Evolutionary conservation across 2,888 invertebrate genomes (phyloP), one percentile per base, ranked within the genome.

Genomic region (Neelides folsomi): DNA sequence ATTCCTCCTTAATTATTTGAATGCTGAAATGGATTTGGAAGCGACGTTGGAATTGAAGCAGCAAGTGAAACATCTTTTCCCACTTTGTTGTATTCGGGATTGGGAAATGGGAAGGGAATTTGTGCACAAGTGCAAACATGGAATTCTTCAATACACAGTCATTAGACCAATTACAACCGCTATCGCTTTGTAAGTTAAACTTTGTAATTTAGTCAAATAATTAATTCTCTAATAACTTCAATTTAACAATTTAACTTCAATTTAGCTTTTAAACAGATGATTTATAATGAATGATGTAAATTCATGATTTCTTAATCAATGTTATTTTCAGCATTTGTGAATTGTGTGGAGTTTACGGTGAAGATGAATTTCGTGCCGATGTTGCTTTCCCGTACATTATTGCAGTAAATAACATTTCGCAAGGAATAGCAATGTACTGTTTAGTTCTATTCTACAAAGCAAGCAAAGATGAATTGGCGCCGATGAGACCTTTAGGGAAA

Each of bases 381-480:
- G 81, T 82, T 38, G 92, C 90, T 1, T 95, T 87, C 71, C 87
- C 89, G 0, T 94, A 94, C 68, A 80, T 94, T 68, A 79, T 90
- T 56, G 80, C 83, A 15, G 72, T 79, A 35, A 93, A 94, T 71
- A 95, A 95, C 73, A 70, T 92, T 48, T 93, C 94, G 12, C 95
- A 95, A 70, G 88, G 92, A 72, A 80, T 86, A 56, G 94, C 94
- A 15, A 93, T 95, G 93, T 95, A 95, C 67, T 92, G 92, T 68
- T 74, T 95, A 53, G 86, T 94, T 18, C 75, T 95, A 59, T 95
- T 95, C 72, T 95, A 95, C 69, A 80, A 79, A 70, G 92, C 92
- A 4, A 90, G 87, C 69, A 79, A 80, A 66, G 79, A 82, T 51
- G 89, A 92, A 70, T 72, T 95, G 44, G 79, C 80, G 64, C 92